Base-by-base conservation (phyloP, 2,113 vertebrate genomes). In the Hippoglossus stenolepis region DNA sequence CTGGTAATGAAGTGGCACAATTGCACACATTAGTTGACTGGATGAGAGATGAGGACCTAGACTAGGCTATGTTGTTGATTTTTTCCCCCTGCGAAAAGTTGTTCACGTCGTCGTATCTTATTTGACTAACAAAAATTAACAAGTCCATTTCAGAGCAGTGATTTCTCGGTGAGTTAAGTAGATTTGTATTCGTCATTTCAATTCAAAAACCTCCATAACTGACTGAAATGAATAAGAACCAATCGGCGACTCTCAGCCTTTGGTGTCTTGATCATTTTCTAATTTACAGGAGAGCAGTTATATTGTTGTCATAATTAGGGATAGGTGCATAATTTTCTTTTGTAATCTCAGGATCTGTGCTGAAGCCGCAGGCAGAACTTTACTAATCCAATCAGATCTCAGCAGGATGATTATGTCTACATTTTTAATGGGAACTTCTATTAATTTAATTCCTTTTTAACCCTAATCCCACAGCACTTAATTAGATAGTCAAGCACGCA, bases 401-500 rank as follows among this genome's bases (percentile, higher is more conserved):
- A 85, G 89, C 90, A 83, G 88, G 82, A 87, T 82, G 66, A 85
- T 80, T 77, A 84, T 75, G 70, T 83, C 61, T 66, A 80, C 73
- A 63, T 94, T 90, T 93, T 66, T n/a, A 90, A 94, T 75, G 82
- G 84, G 82, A 84, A 80, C 53, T 83, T 91, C 66, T 65, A 79
- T 79, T 51, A 65, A 79, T 79, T 77, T 60, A 74, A 73, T 82
- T 85, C 49, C 31, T 86, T 92, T 95, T 93, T 72, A 89, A 15
- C 90, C 90, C 88, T 70, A 92, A 95, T 96, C 95, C 90, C 94
- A 95, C 96, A 97, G 96, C 97, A 97, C 97, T 97, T 98, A 96
- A 95, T 96, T 88, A 90, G 84, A 87, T 87, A 91, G 91, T 96
- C 92, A 92, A 95, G 95, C 94, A 95, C 95, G 96, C 96, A 97